Evolutionary conservation across 2,113 vertebrate species (phyloP), one percentile per base, ranked within the genome.

Genomic region (Pollimyrus isidori): DNA sequence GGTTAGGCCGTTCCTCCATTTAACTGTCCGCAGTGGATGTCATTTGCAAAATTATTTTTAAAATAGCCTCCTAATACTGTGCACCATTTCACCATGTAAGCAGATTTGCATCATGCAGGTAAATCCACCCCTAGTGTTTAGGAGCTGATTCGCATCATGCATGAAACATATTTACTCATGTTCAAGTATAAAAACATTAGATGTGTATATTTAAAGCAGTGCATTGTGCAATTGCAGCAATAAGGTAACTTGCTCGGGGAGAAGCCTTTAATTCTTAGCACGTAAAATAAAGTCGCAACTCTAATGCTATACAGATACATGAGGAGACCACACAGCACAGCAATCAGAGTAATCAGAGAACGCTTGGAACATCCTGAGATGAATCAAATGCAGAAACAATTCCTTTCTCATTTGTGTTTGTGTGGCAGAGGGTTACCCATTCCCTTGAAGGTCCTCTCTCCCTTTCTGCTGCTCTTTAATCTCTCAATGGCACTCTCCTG

Each of bases 401-500:
- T 23, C 52, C 56, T 58, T 65, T 87, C 52, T 46, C 35, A 30
- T 62, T 62, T 62, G 53, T 87, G 86, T 62, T 87, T 87, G 35
- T 87, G 56, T 45, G 52, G 35, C 56, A 62, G 17, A 62, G 52
- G 53, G 56, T 62, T 87, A 45, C 86, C 46, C 15, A 9, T 19
- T 87, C 86, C 35, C 56, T 13, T 87, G 86, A 62, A 87, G 35
- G 52, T 39, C 46, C 85, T 19, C 49, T 86, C 85, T 9, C 21
- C 86, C 39, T 62, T 62, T 62, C 39, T 42, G 19, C 86, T 42
- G 56, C 53, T 87, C 86, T 87, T 87, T 87, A 87, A 87, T 87
- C 86, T 87, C 86, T 62, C 86, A 42, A 45, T 42, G 86, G 52
- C 30, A 87, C 50, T 53, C 17, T 35, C 86, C 35, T 17, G 15